These are phyloP conservation scores for Salvelinus alpinus DNA, from an alignment of 2,113 vertebrate genomes.

Conservation along the genomic window DNA sequence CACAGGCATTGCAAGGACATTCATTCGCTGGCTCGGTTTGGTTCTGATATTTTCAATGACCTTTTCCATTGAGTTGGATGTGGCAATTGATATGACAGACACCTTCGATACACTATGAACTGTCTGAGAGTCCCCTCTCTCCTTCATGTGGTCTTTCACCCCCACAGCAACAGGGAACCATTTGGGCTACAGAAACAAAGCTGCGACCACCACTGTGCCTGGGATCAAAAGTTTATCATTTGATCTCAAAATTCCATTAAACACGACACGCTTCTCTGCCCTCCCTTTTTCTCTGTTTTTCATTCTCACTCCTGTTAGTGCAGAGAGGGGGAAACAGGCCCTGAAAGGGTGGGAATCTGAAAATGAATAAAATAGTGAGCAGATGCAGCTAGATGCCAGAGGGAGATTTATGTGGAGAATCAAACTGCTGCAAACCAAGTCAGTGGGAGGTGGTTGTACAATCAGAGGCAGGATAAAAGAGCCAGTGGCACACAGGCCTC, in stretches of 20 bases:
- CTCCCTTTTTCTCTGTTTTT: constrained; percentile 29
- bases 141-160: not conserved
- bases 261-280: constrained; percentile 60
- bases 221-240: constrained; percentile 55
- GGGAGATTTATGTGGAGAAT: constrained; percentile 97
- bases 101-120: too few relatives aligned
- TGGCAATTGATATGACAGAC: too few relatives aligned
- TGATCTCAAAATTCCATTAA: constrained; percentile 69
- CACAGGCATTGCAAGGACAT: too few relatives aligned
- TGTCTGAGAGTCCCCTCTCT: not conserved
- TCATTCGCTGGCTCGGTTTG: too few relatives aligned
- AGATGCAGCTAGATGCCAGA: constrained; percentile 99
- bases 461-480: constrained; percentile 98
- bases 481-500: constrained; percentile 75
- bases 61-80: too few relatives aligned
- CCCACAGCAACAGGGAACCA: not conserved
- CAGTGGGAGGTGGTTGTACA: constrained; percentile 97
- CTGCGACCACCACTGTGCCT: constrained; percentile 58
- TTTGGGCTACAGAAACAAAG: constrained; percentile 1
- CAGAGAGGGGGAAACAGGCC: constrained; percentile 52
- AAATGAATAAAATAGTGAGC: constrained; percentile 76
- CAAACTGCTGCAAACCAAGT: constrained; percentile 99
- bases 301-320: constrained; percentile 28
- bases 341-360: constrained; percentile 72
- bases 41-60: too few relatives aligned